Evolutionary conservation across 2,888 invertebrate genomes (phyloP).

Genomic region (Gymnocheta viridis): DNA sequence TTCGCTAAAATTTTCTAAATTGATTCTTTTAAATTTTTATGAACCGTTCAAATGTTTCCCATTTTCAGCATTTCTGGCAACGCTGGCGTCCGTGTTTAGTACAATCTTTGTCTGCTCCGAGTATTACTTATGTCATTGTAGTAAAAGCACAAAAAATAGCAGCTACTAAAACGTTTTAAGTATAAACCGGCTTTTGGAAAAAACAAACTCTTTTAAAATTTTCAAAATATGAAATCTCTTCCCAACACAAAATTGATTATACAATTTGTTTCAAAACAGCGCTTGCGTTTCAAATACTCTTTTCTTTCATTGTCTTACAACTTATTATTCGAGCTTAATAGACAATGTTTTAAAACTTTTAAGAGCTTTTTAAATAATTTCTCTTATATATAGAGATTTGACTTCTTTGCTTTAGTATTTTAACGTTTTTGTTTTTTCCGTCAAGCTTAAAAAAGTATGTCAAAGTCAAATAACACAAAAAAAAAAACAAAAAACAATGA

Average conservation of each 20-base stretch:
- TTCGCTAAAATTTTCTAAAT: too few relatives aligned
- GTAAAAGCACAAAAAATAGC: slow-evolving; percentile 1
- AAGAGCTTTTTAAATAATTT: background rate
- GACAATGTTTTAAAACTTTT: background rate
- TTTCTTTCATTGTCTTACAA: background rate
- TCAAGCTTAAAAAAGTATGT: slow-evolving; percentile 76
- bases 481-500: slow-evolving; percentile 56
- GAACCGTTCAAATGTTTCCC: too few relatives aligned
- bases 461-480: slow-evolving; percentile 79
- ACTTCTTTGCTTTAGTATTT: background rate
- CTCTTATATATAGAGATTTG: background rate
- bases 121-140: slow-evolving; percentile 50
- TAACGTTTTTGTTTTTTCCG: slow-evolving; percentile 8
- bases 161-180: background rate
- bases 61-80: background rate
- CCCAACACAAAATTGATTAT: background rate
- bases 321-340: background rate
- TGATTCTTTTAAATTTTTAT: too few relatives aligned
- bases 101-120: background rate
- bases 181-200: slow-evolving; percentile 56
- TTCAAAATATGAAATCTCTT: background rate
- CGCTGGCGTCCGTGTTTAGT: background rate
- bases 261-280: slow-evolving; percentile 9
- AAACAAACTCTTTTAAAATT: background rate
- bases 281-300: slow-evolving; percentile 42